Base-by-base conservation (phyloP, 2,113 vertebrate genomes). In the Tiliqua scincoides region DNA sequence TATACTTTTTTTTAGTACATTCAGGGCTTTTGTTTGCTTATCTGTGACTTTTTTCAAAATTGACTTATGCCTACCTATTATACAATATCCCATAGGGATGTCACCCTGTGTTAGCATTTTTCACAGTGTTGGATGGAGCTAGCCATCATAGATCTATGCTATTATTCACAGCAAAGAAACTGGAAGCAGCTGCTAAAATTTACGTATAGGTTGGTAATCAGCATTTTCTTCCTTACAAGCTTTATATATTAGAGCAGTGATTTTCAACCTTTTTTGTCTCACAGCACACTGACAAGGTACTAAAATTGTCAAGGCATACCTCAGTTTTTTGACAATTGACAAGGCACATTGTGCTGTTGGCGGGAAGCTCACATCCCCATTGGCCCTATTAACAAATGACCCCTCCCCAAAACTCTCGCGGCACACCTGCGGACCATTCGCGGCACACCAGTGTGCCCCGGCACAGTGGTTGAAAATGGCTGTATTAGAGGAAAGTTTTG, bases 41-140 rank as follows among this genome's bases (percentile, higher is more conserved):
- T 52, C 67, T 63, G 30, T 54, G n/a, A 72, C 70, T 48, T 25
- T 79, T 67, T 67, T 79, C 17, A 15, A 48, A 15, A 61, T 61
- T 85, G 76, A 85, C 79, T 79, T 79, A 79, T 72, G 27, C 25
- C 67, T 79, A 32, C 43, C 91, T 81, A 37, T 61, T 71, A 82
- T 62, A 70, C 82, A 86, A 85, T 79, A 27, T 57, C 72, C 77
- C 74, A 40, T 83, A 86, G 87, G 88, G 65, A 87, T 78, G 82
- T 79, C 87, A 88, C 82, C 57, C 80, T 83, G 40, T 82, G 65
- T 91, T 90, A 91, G 37, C 0, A 0, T 81, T 35, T 73, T 90
- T 62, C 57, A 15, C 67, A 59, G 37, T 62, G 11, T 77, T 79
- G 85, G 78, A 78, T 71, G 65, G 80, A 90, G 54, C 0, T 72